phyloP scores from a whole-genome alignment of 2,888 invertebrate species.

The Melangyna quadrimaculata region DNA sequence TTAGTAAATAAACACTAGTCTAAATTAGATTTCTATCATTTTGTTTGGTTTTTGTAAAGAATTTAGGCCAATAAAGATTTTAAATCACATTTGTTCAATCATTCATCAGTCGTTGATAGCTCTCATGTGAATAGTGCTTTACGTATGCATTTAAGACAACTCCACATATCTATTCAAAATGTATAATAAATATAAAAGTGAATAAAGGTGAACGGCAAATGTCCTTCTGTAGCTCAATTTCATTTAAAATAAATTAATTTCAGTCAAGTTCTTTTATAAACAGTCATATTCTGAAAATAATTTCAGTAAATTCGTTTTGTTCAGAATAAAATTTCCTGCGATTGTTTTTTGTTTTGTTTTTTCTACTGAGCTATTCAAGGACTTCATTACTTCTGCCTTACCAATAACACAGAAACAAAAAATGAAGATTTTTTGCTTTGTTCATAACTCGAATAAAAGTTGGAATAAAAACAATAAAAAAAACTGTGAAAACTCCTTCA shows the following conservation, averaged over 20 bases:
- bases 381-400: constrained; percentile 39
- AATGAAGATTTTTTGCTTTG: constrained; percentile 11
- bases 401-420: constrained; percentile 21
- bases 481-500: constrained; percentile 39
- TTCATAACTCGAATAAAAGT: constrained; percentile 33
- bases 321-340: neutral
- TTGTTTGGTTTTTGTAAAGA: no score
- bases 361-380: constrained; percentile 11
- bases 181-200: neutral
- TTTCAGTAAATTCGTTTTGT: neutral
- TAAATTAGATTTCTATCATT: no score
- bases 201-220: neutral
- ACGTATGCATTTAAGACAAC: neutral
- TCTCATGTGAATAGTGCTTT: no score
- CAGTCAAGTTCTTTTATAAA: neutral
- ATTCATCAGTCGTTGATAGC: no score
- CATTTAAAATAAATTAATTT: neutral
- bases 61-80: no score
- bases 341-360: neutral
- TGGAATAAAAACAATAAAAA: constrained; percentile 45
- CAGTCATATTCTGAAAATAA: neutral
- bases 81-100: no score
- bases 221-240: neutral
- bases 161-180: neutral
- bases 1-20: no score